Evolutionary conservation across 2,113 vertebrate species (phyloP).

Genomic region (Psittacula cyanocephala): DNA sequence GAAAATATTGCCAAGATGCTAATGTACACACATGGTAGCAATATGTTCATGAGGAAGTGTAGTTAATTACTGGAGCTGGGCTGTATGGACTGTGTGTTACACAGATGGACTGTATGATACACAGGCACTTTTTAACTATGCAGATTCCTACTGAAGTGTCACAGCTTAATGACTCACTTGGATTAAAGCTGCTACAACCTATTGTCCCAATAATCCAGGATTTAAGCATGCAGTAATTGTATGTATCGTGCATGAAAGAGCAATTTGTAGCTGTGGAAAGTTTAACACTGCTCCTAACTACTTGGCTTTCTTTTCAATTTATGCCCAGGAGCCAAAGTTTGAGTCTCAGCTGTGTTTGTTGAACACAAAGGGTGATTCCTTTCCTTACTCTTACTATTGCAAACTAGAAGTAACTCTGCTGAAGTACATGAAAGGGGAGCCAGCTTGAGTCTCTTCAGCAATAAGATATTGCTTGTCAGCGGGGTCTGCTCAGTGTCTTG

Average conservation of each 20-base stretch:
- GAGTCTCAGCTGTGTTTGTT: neutral
- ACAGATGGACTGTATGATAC: conserved; percentile 46
- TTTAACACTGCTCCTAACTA: neutral
- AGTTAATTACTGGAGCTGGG: conserved; percentile 55
- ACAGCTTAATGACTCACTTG: conserved; percentile 53
- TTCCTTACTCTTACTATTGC: neutral
- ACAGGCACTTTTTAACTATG: conserved; percentile 52
- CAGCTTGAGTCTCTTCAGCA: conserved; percentile 11
- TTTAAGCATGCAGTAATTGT: conserved; percentile 51
- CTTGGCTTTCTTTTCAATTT: conserved; percentile 5
- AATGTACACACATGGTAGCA: conserved; percentile 65
- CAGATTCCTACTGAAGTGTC: conserved; percentile 60
- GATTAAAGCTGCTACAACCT: conserved; percentile 49
- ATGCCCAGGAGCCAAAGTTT: neutral
- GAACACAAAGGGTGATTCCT: neutral
- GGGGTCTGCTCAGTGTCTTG: conserved; percentile 41
- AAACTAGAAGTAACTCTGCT: neutral
- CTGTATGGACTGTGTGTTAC: conserved; percentile 39
- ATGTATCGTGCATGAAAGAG: conserved; percentile 33
- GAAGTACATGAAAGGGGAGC: neutral
- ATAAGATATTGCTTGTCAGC: neutral
- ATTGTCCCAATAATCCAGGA: conserved; percentile 65
- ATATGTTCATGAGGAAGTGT: conserved; percentile 56
- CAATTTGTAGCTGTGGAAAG: conserved; percentile 31
- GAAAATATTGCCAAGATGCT: conserved; percentile 67